Conservation (phyloP, 2,797 vertebrate genomes). For the Molossus alvarezi region DNA sequence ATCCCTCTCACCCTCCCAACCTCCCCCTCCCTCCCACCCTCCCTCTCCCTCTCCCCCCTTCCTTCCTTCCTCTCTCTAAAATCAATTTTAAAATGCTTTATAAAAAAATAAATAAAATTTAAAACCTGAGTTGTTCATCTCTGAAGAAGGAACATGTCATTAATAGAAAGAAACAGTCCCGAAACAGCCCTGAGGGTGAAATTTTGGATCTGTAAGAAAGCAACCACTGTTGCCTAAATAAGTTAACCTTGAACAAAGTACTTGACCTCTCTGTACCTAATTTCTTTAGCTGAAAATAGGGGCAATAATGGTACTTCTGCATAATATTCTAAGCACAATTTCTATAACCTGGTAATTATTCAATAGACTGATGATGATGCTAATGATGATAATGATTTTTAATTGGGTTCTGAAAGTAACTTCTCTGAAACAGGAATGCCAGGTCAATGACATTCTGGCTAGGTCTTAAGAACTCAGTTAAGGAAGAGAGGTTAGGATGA, state of each 20-base stretch:
- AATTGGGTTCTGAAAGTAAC: background rate
- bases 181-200: background rate
- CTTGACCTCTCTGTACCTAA: background rate
- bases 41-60: too few relatives aligned
- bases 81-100: background rate
- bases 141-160: constrained; percentile 3
- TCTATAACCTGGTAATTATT: background rate
- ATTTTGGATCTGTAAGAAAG: background rate
- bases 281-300: constrained; percentile 20
- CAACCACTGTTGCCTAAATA: background rate
- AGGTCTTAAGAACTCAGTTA: background rate
- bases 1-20: background rate
- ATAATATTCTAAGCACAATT: background rate
- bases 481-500: background rate
- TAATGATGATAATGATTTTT: background rate
- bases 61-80: background rate
- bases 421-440: background rate
- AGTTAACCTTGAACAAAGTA: constrained; percentile 4
- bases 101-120: background rate
- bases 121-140: constrained; percentile 7
- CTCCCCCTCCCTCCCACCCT: too few relatives aligned
- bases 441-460: background rate
- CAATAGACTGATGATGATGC: background rate
- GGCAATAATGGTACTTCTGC: background rate
- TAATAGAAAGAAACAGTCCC: background rate